These are phyloP conservation scores for Podabrus alpinus DNA, from an alignment of 2,888 invertebrate species.

Conservation along the genomic window DNA sequence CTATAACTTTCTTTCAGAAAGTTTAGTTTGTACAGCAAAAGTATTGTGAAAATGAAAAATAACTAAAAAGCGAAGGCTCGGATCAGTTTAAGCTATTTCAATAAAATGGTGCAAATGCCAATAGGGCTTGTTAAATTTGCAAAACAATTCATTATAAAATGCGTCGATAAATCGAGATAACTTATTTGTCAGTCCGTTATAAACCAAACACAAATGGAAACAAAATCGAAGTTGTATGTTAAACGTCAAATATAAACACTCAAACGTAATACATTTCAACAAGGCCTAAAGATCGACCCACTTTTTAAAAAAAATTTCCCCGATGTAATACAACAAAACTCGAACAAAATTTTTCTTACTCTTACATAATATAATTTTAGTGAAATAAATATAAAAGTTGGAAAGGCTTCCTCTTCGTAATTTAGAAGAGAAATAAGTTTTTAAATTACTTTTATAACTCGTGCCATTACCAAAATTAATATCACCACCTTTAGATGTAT, in stretches of 20 bases:
- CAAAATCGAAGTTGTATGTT: background rate
- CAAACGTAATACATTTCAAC: background rate
- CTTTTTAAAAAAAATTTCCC: background rate
- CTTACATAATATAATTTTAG: background rate
- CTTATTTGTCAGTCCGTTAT: background rate
- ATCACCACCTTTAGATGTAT: background rate
- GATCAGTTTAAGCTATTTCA: background rate
- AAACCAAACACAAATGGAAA: constrained; percentile 2
- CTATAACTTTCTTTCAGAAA: background rate
- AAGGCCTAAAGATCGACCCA: background rate
- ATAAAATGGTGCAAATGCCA: background rate
- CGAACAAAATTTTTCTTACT: background rate
- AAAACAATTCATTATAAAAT: background rate
- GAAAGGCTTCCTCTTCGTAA: background rate
- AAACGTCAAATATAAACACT: constrained; percentile 5
- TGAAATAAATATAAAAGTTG: background rate
- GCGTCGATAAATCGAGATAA: constrained; percentile 1
- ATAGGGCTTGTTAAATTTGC: background rate
- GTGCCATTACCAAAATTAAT: background rate
- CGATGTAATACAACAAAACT: background rate
- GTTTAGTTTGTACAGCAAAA: background rate
- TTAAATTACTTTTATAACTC: background rate
- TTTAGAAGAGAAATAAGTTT: background rate
- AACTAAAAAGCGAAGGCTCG: background rate
- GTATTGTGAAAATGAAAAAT: background rate